These are phyloP conservation scores for Augochlora pura DNA, from an alignment of 1,140 invertebrate genomes.

Conservation along the genomic window DNA sequence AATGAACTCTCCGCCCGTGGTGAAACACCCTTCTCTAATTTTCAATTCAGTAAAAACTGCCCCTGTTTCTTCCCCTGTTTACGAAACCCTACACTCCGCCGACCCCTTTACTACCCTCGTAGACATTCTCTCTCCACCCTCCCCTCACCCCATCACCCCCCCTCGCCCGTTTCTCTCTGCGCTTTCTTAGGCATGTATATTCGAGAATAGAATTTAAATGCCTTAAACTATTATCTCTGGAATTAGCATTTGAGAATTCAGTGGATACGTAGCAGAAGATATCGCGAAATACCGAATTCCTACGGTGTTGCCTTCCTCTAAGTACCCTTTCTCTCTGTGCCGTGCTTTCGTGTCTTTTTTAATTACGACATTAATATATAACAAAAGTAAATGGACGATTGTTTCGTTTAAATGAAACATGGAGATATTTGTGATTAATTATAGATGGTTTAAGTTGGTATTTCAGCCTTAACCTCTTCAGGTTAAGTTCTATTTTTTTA, in stretches of 20 bases:
- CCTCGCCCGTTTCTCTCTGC: background rate
- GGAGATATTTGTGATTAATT: no score
- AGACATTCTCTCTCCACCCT: background rate
- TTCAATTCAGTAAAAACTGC: conserved; percentile 2
- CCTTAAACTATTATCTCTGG: background rate
- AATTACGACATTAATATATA: no score
- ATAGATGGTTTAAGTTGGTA: no score
- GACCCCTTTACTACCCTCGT: background rate
- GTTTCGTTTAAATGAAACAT: no score
- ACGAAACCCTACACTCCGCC: background rate
- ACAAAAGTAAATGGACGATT: no score
- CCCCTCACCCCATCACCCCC: no score
- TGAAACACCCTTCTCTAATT: conserved; percentile 2
- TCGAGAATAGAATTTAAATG: conserved; percentile 7
- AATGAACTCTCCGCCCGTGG: background rate
- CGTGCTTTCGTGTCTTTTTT: no score
- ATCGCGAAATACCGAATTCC: no score
- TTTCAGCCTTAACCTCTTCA: no score
- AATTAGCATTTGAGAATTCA: background rate
- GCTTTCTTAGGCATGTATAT: background rate
- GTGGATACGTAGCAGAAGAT: background rate
- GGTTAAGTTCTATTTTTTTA: no score
- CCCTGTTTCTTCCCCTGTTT: conserved; percentile 19
- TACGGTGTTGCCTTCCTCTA: no score
- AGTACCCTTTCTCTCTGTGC: no score